phyloP scores from a whole-genome alignment of 2,888 invertebrate species.

The Opisthograptis luteolata region DNA sequence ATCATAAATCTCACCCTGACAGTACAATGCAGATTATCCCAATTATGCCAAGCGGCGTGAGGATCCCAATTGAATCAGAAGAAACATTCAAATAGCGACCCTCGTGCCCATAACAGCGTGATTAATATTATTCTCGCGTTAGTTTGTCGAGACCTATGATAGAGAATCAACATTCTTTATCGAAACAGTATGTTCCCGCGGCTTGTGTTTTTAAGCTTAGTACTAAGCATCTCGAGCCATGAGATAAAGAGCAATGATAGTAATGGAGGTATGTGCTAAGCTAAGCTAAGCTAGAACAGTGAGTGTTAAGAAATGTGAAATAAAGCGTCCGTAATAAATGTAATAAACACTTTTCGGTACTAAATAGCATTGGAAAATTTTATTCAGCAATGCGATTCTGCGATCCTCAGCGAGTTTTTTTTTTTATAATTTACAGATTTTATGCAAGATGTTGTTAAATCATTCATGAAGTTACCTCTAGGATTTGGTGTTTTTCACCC shows the following conservation, averaged over 20 bases:
- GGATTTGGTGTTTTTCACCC: background rate
- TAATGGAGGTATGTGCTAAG: no score
- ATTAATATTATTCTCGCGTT: conserved; percentile 32
- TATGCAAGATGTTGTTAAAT: conserved; percentile 3
- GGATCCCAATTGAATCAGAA: conserved; percentile 71
- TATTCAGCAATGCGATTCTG: no score
- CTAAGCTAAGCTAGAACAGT: no score
- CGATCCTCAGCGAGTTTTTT: no score
- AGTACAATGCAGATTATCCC: conserved; percentile 67
- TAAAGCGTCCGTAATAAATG: no score
- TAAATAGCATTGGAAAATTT: no score
- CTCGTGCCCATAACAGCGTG: no score
- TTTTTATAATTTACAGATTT: conserved; percentile 15
- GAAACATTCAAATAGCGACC: conserved; percentile 64
- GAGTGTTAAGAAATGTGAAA: no score
- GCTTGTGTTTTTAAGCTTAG: conserved; percentile 50
- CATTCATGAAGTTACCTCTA: conserved; percentile 15
- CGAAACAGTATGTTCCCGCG: conserved; percentile 53
- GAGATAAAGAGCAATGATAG: no score
- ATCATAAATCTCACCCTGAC: conserved; percentile 46
- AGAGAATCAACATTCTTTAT: conserved; percentile 45
- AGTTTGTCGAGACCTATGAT: conserved; percentile 33
- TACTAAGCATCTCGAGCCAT: no score
- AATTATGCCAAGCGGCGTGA: conserved; percentile 62
- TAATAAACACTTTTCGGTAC: no score